Evolutionary conservation across 2,113 vertebrate species (phyloP).

Genomic region (Hipposideros armiger): DNA sequence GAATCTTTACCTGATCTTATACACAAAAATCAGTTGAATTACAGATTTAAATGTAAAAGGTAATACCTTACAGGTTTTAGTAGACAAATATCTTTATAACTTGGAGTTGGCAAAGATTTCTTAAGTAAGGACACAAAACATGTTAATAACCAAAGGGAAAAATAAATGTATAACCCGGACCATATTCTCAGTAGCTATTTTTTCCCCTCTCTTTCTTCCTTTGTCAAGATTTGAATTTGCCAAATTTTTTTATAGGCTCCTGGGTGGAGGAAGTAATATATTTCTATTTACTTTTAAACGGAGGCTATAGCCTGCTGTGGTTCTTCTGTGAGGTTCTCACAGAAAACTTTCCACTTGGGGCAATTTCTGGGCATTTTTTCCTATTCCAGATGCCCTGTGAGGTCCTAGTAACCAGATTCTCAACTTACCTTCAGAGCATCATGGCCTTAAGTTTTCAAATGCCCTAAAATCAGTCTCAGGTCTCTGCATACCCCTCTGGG

Average conservation of each 20-base stretch:
- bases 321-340: neutral
- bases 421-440: neutral
- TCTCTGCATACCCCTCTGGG: neutral
- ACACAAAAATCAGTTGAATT: neutral
- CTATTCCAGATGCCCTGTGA: neutral
- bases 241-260: neutral
- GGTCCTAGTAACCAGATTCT: neutral
- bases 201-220: neutral
- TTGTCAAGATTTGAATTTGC: neutral
- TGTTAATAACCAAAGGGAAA: neutral
- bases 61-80: neutral
- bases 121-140: neutral
- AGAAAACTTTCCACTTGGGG: neutral
- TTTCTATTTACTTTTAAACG: neutral
- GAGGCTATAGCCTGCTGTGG: neutral
- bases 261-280: neutral
- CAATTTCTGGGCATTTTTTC: neutral
- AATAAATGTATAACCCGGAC: neutral
- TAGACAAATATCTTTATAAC: neutral
- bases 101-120: neutral
- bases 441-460: neutral
- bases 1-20: neutral
- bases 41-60: neutral
- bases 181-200: neutral
- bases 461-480: neutral